Evolutionary conservation across 2,113 vertebrate genomes (phyloP), one percentile per base, ranked within the genome.

Genomic region (Donacobius atricapilla): DNA sequence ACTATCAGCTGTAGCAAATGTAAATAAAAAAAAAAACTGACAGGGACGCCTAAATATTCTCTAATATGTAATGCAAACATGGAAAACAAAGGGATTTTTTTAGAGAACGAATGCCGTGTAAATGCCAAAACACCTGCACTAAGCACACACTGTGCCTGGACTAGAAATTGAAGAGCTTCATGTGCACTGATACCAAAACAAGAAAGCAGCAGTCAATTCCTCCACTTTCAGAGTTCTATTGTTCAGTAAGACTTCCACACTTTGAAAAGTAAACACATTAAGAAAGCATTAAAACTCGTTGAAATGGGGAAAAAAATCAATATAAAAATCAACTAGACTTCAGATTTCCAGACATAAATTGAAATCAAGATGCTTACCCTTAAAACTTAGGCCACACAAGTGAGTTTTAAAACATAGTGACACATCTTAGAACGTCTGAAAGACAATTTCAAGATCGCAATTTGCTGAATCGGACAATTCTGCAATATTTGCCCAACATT

Each of bases 401-500:
- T 30, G 65, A 93, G 11, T 75, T 86, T 92, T n/a, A 78, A 40
- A 75, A 42, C 65, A 66, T 28, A 37, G 14, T 21, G 51, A 56
- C 18, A 5, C 10, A 68, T 45, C 64, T 39, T 5, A 47, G 64
- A 48, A 45, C 3, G 40, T 19, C 72, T 87, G 40, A 81, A 58
- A 90, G 75, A 37, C 3, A 13, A 39, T 48, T 88, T 28, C 54
- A 40, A 21, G 42, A 71, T 16, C 3, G 0, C 20, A n/a, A 2
- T 24, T 47, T 83, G 54, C 90, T 50, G 24, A 72, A 66, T 3
- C 1, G 15, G 15, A 83, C 3, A 39, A 64, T 13, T 48, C 68
- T 51, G 51, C 54, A 95, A 33, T 73, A 81, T 81, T 65, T 96
- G 79, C 91, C 89, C 89, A 91, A 97, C 87, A 96, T 8, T 91